Base-by-base conservation (phyloP, 2,113 vertebrate species). In the Myotis davidii region DNA sequence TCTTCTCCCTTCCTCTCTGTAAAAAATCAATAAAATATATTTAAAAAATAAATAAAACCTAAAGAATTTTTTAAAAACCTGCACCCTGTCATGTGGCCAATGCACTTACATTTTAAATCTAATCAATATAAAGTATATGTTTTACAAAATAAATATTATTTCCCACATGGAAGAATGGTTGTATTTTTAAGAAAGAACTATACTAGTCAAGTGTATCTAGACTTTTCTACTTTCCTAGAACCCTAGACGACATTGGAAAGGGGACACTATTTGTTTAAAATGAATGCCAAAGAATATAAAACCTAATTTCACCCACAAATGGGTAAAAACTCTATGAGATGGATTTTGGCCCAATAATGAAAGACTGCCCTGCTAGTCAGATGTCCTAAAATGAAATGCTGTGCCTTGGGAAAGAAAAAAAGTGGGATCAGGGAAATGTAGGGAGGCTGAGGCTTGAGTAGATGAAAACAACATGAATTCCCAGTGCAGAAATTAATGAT, bases 81-180 rank as follows among this genome's bases (percentile, higher is more conserved):
- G 5, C 1, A 70, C 27, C 11, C 39, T 94, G 8, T 72, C 34
- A 52, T 72, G 6, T 89, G 20, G 14, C 17, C 20, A 84, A 23
- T 20, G 37, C 87, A 14, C n/a, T 90, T 73, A 52, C 42, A 77
- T 81, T 84, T 27, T 39, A 93, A 93, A 5, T 11, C 78, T 73
- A 94, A 77, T 42, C 8, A 85, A 64, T 45, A 88, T 39, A 84
- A 91, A 74, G 7, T 17, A n/a, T 27, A 23, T 17, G 45, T 39
- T 90, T 78, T 83, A 27, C 32, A 90, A 90, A 83, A 93, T 70
- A 84, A 94, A 92, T 65, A 48, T 54, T 74, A 48, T 27, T 88
- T 94, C 59, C 50, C 34, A 61, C 37, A 34, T 37, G 11, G 25
- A 87, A 54, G 4, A 54, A 54, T 82, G 56, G 3, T 74, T 84